These are phyloP conservation scores for Archivesica marissinica DNA, from an alignment of 1,140 invertebrate species.

Conservation along the genomic window DNA sequence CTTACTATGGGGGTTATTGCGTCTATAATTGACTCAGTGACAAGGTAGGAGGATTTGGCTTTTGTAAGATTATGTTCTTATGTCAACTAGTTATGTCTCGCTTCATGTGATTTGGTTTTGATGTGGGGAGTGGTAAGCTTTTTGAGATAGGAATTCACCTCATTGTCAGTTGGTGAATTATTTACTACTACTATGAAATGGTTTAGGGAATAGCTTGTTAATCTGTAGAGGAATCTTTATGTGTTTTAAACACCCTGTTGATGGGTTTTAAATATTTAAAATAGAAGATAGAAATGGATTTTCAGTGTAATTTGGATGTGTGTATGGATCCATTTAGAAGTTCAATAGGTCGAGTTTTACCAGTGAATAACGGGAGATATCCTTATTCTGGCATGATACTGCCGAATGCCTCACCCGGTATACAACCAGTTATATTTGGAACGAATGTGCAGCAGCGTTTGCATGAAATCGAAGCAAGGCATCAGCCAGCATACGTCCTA, in stretches of 20 bases:
- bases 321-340: background rate
- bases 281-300: background rate
- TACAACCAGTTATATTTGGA: background rate
- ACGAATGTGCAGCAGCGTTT: no score
- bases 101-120: background rate
- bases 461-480: no score
- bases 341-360: background rate
- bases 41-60: slow-evolving; percentile 28
- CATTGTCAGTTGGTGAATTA: background rate
- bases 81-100: slow-evolving; percentile 15
- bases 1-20: slow-evolving; percentile 30
- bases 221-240: background rate
- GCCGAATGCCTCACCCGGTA: background rate
- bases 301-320: slow-evolving; percentile 2
- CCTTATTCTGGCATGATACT: background rate
- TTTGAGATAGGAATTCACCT: background rate
- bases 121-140: slow-evolving; percentile 11
- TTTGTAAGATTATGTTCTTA: slow-evolving; percentile 39
- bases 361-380: background rate
- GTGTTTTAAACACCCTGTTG: background rate
- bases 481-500: background rate
- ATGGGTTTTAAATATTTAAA: background rate
- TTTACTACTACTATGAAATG: background rate
- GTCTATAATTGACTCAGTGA: slow-evolving; percentile 17
- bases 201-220: background rate